Evolutionary conservation across 37 sponge, comb jelly and placozoan genomes (phyloP), one percentile per base, ranked within the genome.

Genomic region (Spongilla lacustris): DNA sequence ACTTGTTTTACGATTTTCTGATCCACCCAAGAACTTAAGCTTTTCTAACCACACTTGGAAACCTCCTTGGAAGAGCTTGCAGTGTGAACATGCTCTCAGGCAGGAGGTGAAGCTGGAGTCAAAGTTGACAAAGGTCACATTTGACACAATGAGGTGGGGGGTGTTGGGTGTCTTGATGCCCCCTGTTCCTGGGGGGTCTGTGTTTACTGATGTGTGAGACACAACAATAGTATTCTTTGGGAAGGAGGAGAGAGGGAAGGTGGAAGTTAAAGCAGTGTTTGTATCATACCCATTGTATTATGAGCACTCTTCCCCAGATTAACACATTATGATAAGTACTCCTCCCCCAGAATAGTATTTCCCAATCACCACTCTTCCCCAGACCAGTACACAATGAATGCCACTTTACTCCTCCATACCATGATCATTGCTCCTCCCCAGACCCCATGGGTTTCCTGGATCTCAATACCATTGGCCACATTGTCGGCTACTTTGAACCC

Each of bases 401-500:
- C 31, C 14, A 13, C 30, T 11, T 72, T 72, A 36, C 34, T 31
- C 79, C 24, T 33, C 28, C 26, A 30, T 66, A 91, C 92, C 85
- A 85, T 31, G 28, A 94, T 93, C 41, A 85, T 37, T 14, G 96
- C 75, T 77, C 87, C 93, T 36, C 88, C 88, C 91, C 96, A 96
- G 31, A 74, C 79, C 30, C 96, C 96, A 21, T 32, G 68, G 21
- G 94, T 90, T 48, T 96, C 96, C 28, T 81, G 74, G 33, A 96
- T 96, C 73, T 93, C 96, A 37, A 96, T 93, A 0, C 96, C 91
- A 83, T 90, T 96, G 70, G 85, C 87, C 14, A 93, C 81, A 68
- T 93, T 96, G 72, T 96, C 96, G 9, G 96, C 91, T 0, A 93
- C 83, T 67, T 96, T 96, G 81, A 96, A 96, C 1, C 93, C 93